Evolutionary conservation across 2,797 vertebrate species (phyloP), one percentile per base, ranked within the genome.

Genomic region (Margarornis squamiger): DNA sequence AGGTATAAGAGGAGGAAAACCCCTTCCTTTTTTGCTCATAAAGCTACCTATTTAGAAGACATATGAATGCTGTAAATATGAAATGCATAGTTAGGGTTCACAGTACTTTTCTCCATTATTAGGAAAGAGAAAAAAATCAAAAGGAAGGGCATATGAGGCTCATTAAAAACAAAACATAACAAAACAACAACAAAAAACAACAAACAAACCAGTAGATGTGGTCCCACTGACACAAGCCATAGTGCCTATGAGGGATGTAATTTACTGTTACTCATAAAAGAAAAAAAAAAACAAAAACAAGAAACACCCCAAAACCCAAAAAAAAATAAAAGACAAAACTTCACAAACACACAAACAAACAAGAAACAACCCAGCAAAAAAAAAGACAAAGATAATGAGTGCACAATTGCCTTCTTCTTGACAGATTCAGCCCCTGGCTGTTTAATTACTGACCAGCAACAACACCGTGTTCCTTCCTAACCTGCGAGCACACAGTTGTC

Each of bases 401-500:
- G 29, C 54, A 58, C 22, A 71, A 9, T 9, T 21, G 32, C 13
- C 23, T 71, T 14, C 39, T 70, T 26, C 48, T 59, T 57, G 63
- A 15, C 52, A 86, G 18, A 16, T 10, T 22, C 46, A 87, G 19
- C 30, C 14, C 0, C 14, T 52, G 78, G 7, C 32, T 79, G 29
- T 26, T 62, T 38, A 38, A 63, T 9, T 78, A 1, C 45, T 22
- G 58, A 20, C 38, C 46, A 66, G 45, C 54, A 21, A 0, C 2
- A 70, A 24, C 38, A n/a, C 5, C 0, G 5, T 18, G 38, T 5
- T 76, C 39, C 46, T 58, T 27, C 23, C 39, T 27, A 54, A 38
- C 5, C 58, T 41, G 66, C 1, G 1, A 51, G 38, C 39, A 29
- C n/a, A 15, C 7, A 34, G 58, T 4, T 1, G 0, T 34, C 65